Conservation (phyloP, 2,888 invertebrate species). For the Dryocosmus kuriphilus region DNA sequence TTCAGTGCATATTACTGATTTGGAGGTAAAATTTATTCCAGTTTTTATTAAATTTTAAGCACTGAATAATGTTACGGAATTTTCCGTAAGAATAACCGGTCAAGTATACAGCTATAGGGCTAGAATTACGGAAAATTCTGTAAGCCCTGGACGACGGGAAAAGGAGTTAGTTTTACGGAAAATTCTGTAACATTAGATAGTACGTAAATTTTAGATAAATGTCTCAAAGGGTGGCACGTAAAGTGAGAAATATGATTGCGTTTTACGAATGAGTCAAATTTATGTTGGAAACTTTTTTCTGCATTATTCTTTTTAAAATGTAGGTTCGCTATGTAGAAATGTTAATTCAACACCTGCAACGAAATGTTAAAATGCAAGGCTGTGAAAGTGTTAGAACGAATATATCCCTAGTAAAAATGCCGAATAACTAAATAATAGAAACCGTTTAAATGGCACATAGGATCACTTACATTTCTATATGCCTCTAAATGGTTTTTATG, state of each 20-base stretch:
- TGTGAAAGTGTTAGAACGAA: constrained; percentile 30
- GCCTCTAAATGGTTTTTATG: too few relatives aligned
- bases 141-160: too few relatives aligned
- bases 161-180: too few relatives aligned
- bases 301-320: constrained; percentile 40
- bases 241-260: constrained; percentile 11
- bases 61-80: too few relatives aligned
- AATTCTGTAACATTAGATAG: too few relatives aligned
- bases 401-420: too few relatives aligned
- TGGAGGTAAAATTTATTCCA: constrained; percentile 31
- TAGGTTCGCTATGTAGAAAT: constrained; percentile 31
- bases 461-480: too few relatives aligned
- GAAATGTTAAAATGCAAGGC: neutral
- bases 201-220: neutral
- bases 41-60: constrained; percentile 4
- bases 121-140: too few relatives aligned
- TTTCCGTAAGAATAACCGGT: too few relatives aligned
- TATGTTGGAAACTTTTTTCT: constrained; percentile 3
- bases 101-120: too few relatives aligned
- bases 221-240: constrained; percentile 7
- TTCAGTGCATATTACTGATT: constrained; percentile 23
- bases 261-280: constrained; percentile 11
- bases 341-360: constrained; percentile 30
- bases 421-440: too few relatives aligned
- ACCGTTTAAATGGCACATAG: too few relatives aligned